Percentiles rank a stretch among this genome's conserved stretches.
Conservation (phyloP, 1,140 invertebrate species). For the Holcopasites calliopsidis region DNA sequence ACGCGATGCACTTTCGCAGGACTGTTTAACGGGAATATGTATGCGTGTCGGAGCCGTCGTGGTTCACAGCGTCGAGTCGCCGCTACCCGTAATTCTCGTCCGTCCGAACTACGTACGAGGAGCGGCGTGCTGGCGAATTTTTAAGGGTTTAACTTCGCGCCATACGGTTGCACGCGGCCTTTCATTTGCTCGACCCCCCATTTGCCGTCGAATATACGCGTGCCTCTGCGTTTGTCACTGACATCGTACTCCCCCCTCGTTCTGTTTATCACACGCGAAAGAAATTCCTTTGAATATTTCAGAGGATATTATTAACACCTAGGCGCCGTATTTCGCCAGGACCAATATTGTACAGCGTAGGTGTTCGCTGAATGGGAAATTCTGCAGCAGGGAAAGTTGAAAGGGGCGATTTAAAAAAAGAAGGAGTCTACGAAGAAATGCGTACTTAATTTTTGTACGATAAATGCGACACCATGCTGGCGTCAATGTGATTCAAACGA, state of each 20-base stretch:
- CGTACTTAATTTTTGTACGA: too few relatives aligned
- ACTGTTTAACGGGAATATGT: slow-evolving; percentile 39
- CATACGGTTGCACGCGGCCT: not conserved
- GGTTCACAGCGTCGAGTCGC: slow-evolving; percentile 23
- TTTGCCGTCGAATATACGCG: not conserved
- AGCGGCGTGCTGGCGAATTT: slow-evolving; percentile 17
- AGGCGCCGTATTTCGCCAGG: not conserved
- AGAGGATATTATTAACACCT: not conserved
- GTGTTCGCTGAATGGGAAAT: too few relatives aligned
- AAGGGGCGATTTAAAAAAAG: too few relatives aligned
- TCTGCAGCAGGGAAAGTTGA: too few relatives aligned
- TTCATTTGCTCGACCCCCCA: not conserved
- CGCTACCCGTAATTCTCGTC: slow-evolving; percentile 24
- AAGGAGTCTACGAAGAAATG: too few relatives aligned
- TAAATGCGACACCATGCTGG: too few relatives aligned
- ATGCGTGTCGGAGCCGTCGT: slow-evolving; percentile 27
- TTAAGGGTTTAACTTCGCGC: slow-evolving; percentile 26
- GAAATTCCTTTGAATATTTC: slow-evolving; percentile 3
- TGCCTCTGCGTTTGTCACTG: not conserved
- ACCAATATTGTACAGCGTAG: not conserved
- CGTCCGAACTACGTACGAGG: slow-evolving; percentile 7
- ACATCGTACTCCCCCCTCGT: not conserved
- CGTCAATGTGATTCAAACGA: too few relatives aligned
- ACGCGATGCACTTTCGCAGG: slow-evolving; percentile 35
- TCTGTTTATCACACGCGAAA: not conserved